Percentiles rank a stretch among this genome's conserved stretches.
Conservation (phyloP, 2,797 vertebrate genomes). For the Danio choprae region DNA sequence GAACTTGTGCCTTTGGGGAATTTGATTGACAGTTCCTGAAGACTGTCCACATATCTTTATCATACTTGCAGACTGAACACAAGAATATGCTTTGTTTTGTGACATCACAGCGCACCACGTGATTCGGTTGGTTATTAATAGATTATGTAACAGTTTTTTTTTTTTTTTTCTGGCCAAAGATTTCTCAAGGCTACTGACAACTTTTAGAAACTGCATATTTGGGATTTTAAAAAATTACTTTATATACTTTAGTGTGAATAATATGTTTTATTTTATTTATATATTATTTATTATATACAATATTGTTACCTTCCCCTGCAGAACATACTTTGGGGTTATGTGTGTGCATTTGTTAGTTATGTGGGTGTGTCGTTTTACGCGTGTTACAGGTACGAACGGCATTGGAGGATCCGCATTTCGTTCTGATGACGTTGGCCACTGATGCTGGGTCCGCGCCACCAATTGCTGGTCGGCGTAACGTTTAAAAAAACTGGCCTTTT, state of each 20-base stretch:
- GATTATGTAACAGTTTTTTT: not conserved
- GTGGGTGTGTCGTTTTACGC: no score
- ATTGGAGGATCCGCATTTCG: no score
- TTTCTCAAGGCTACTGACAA: conserved; percentile 8
- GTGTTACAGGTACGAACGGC: no score
- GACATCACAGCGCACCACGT: conserved; percentile 8
- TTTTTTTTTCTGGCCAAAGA: not conserved
- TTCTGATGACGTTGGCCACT: no score
- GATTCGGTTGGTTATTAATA: conserved; percentile 21
- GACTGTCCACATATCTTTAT: conserved; percentile 26
- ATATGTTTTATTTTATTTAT: not conserved
- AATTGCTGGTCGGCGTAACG: no score
- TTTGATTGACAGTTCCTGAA: conserved; percentile 28
- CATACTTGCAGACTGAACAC: not conserved
- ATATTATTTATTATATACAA: not conserved
- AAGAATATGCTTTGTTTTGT: conserved; percentile 26
- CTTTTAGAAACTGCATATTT: not conserved
- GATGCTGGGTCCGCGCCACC: no score
- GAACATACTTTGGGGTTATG: no score
- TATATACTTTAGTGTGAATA: not conserved
- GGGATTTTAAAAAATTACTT: not conserved
- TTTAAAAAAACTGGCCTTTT: no score
- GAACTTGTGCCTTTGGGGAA: conserved; percentile 7
- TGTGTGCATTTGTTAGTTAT: no score
- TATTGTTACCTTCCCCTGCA: no score